phyloP scores from a whole-genome alignment of 2,113 vertebrate genomes.

The Rhineura floridana region DNA sequence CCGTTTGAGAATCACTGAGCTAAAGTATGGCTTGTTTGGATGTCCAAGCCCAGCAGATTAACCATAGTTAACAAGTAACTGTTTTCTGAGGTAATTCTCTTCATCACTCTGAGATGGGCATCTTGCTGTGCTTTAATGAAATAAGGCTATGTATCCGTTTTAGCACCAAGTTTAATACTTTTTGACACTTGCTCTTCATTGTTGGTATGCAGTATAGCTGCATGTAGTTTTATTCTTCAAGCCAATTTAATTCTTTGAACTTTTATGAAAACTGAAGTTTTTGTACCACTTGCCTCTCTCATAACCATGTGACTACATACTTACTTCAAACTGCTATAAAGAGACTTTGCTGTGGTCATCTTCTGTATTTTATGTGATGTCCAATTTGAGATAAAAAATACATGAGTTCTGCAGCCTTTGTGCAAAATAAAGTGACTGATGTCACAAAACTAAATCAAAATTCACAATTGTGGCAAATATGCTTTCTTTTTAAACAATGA shows the following conservation, averaged over 20 bases:
- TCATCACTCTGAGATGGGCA: not conserved
- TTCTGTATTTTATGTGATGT: not conserved
- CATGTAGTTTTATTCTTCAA: fast-evolving
- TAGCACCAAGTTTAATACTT: not conserved
- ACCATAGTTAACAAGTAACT: not conserved
- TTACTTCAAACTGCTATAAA: not conserved
- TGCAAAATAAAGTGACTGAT: conserved; percentile 6
- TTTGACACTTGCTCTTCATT: not conserved
- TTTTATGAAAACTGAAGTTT: conserved; percentile 12
- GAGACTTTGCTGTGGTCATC: too few species aligned
- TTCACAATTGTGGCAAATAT: not conserved
- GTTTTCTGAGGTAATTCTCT: not conserved
- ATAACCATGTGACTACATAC: not conserved
- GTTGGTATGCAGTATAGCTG: not conserved
- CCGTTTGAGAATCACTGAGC: too few species aligned
- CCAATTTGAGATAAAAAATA: not conserved
- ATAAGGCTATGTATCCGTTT: not conserved
- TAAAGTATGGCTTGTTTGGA: too few species aligned
- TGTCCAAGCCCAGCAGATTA: not conserved
- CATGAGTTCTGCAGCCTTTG: conserved; percentile 32
- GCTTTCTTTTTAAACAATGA: conserved; percentile 52
- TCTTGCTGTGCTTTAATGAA: conserved; percentile 1
- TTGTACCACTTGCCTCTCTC: not conserved
- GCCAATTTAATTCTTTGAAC: not conserved
- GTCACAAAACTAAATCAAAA: conserved; percentile 9